Base-by-base conservation (phyloP, 2,797 vertebrate genomes). In the Neostethus bicornis region DNA sequence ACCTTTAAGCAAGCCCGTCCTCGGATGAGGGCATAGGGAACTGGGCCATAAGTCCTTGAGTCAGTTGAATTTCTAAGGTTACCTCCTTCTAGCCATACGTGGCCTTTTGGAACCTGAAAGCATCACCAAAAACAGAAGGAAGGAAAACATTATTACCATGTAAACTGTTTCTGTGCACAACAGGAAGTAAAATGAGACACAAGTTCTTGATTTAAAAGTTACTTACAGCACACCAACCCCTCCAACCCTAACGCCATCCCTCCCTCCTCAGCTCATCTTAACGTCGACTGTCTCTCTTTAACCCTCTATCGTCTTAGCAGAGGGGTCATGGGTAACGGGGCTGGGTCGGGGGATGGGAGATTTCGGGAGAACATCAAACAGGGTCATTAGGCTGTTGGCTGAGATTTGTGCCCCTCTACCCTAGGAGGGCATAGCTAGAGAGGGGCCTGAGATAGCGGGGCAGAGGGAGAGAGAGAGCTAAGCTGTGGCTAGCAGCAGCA, bases 81-180 rank as follows among this genome's bases (percentile, higher is more conserved):
- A 87, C 99, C 97, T 60, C 97, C 97, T 93, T 99, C 96, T 71
- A 99, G 89, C 97, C 97, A 99, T 70, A 98, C 93, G 3, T 99
- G 96, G 79, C 97, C 97, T 87, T 89, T 94, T 69, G 97, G 97
- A 71, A 99, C 96, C 97, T 99, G 57, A 61, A 87, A 67, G 77
- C 47, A 75, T 43, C 31, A 58, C 12, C 59, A 69, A 20, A 65
- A 46, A 81, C 11, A 59, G 26, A 66, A 47, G 57, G 11, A 70
- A 9, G 48, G 44, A 16, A 51, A 47, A 59, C 39, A 46, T 31
- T 3, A 74, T 65, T n/a, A 57, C 31, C 20, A 53, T 31, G 19
- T 46, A 10, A 4, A 50, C 31, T n/a, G 17, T 53, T 56, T 14
- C 2, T 58, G 2, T 41, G 7, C 8, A 38, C 14, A 59, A 60